Conservation (phyloP, 2,797 vertebrate genomes). For the Bryconaethiops microstoma region DNA sequence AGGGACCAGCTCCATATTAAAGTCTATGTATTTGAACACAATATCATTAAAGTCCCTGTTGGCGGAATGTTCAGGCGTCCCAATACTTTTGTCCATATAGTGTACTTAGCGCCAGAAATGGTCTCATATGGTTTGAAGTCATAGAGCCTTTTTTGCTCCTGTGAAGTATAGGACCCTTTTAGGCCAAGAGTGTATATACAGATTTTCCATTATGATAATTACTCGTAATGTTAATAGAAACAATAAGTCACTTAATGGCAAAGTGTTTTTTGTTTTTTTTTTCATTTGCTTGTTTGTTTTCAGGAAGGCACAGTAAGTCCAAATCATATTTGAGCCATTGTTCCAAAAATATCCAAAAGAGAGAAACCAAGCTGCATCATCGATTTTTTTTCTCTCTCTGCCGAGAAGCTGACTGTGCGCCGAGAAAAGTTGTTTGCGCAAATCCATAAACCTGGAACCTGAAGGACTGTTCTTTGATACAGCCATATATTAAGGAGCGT, state of each 20-base stretch:
- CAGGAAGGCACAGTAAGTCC: neutral
- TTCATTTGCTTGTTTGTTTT: conserved; percentile 2
- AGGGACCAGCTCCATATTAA: too few species aligned
- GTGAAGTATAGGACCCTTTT: neutral
- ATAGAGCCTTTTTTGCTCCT: too few species aligned
- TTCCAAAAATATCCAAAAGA: conserved; percentile 38
- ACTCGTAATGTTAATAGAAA: neutral
- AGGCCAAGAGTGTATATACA: neutral
- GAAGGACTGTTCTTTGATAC: conserved; percentile 52
- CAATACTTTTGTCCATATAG: too few species aligned
- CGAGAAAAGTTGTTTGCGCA: conserved; percentile 43
- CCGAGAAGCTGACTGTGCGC: conserved; percentile 14
- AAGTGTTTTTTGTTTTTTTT: neutral
- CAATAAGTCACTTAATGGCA: too few species aligned
- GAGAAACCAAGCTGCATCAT: conserved; percentile 18
- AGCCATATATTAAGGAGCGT: conserved; percentile 49
- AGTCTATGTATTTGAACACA: too few species aligned
- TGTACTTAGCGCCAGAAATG: too few species aligned
- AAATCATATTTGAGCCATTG: conserved; percentile 9
- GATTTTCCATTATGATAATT: neutral
- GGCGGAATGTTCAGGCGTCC: too few species aligned
- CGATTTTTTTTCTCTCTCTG: conserved; percentile 45
- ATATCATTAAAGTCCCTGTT: too few species aligned
- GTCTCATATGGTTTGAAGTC: too few species aligned
- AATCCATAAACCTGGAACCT: conserved; percentile 54